Evolutionary conservation across 2,797 vertebrate genomes (phyloP).

Genomic region (Parauchenoglanis punctatus): DNA sequence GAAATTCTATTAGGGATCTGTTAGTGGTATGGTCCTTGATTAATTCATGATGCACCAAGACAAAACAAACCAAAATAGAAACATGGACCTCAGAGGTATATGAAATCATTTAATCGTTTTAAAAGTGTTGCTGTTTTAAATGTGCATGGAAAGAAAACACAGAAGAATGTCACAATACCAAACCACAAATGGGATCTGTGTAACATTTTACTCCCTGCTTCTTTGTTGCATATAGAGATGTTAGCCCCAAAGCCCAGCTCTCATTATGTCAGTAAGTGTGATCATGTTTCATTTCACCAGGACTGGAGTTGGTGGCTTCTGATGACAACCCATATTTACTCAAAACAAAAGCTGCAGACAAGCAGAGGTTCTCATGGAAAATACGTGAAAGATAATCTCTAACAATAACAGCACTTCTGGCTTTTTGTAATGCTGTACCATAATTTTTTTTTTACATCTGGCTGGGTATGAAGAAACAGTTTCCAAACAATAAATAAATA

Average conservation of each 20-base stretch:
- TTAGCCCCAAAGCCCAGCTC: constrained; percentile 60
- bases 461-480: not conserved
- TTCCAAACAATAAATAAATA: not conserved
- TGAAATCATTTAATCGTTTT: not conserved
- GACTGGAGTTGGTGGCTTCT: constrained; percentile 54
- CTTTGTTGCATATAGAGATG: constrained; percentile 35
- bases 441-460: not conserved
- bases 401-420: not conserved
- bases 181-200: not conserved
- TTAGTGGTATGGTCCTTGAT: constrained; percentile 40
- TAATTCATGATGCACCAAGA: constrained; percentile 39
- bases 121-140: not conserved
- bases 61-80: constrained; percentile 32
- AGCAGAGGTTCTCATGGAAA: constrained; percentile 60
- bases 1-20: no score
- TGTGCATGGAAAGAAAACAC: not conserved
- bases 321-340: constrained; percentile 69
- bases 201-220: not conserved
- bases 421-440: not conserved
- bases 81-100: not conserved
- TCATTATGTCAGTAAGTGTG: constrained; percentile 58
- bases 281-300: constrained; percentile 66
- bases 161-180: not conserved
- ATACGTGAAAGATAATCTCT: constrained; percentile 51
- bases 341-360: constrained; percentile 66